These are phyloP conservation scores for Stenopsyche tienmushanensis DNA, from an alignment of 1,140 invertebrate species.

Conservation along the genomic window DNA sequence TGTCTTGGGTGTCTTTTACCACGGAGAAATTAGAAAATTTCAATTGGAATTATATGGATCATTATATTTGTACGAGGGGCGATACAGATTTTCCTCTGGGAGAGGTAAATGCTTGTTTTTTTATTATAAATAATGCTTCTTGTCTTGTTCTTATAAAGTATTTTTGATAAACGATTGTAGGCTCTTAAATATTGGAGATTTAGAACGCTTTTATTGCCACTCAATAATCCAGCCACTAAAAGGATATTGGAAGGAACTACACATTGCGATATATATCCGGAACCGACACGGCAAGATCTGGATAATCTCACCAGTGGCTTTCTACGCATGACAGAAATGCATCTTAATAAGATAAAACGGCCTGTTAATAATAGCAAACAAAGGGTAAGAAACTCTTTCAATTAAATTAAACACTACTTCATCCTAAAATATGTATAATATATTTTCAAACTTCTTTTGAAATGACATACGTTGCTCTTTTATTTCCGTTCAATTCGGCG, in stretches of 20 bases:
- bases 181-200: constrained; percentile 94
- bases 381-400: constrained; percentile 54
- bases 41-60: constrained; percentile 98
- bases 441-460: constrained; percentile 5
- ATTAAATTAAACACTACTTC: no score
- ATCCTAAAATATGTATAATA: no score
- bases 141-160: background rate
- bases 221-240: constrained; percentile 69
- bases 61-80: constrained; percentile 92
- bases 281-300: constrained; percentile 68
- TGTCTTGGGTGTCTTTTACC: constrained; percentile 92
- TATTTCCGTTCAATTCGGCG: no score
- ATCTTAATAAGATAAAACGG: constrained; percentile 86
- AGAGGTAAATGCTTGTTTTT: constrained; percentile 62
- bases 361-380: constrained; percentile 64
- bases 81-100: constrained; percentile 86
- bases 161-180: constrained; percentile 56
- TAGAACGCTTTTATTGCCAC: constrained; percentile 82
- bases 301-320: constrained; percentile 68
- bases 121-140: background rate
- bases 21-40: constrained; percentile 95
- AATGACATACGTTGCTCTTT: background rate
- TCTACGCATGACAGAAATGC: constrained; percentile 83
- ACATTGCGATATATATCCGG: constrained; percentile 80
- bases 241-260: constrained; percentile 68